A percentile compares a stretch with the other conserved stretches of the same genome.
Evolutionary conservation across 2,797 vertebrate species (phyloP).

Genomic region (Coregonus ussuriensis): DNA sequence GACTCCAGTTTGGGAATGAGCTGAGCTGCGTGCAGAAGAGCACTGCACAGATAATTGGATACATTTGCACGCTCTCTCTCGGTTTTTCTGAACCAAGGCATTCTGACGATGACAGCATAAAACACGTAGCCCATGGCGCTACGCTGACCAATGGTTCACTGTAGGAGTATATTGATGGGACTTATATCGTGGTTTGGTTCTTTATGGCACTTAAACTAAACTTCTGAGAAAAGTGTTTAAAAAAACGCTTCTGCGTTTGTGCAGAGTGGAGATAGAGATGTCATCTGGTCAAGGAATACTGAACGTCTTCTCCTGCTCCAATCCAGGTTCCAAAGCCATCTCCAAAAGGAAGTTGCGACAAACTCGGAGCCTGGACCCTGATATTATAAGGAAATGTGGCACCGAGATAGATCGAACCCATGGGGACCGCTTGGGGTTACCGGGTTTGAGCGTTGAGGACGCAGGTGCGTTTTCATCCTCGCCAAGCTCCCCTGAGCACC

Average conservation of each 20-base stretch:
- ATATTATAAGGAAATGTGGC: conserved; percentile 78
- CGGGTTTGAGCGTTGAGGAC: conserved; percentile 21
- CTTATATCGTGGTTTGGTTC: neutral
- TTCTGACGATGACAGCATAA: neutral
- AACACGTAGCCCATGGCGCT: neutral
- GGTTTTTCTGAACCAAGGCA: conserved; percentile 23
- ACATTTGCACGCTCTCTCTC: conserved; percentile 25
- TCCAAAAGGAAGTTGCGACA: conserved; percentile 86
- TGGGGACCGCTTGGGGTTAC: neutral
- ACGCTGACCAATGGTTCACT: neutral
- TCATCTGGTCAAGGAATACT: conserved; percentile 87
- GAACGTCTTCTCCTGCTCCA: conserved; percentile 87
- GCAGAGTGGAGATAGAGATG: conserved; percentile 36
- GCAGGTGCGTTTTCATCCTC: conserved; percentile 43
- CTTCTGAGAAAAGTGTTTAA: neutral
- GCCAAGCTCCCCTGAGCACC: conserved; percentile 50
- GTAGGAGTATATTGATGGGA: neutral
- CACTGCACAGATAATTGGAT: conserved; percentile 13
- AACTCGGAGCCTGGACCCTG: conserved; percentile 87
- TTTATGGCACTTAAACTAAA: neutral
- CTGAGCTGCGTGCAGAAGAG: conserved; percentile 22
- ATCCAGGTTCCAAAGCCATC: conserved; percentile 77
- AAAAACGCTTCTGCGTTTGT: neutral
- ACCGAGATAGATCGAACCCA: conserved; percentile 54
- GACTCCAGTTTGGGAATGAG: conserved; percentile 38